Evolutionary conservation across 1,140 invertebrate genomes (phyloP).

Genomic region (Ostrea denselamellosa): DNA sequence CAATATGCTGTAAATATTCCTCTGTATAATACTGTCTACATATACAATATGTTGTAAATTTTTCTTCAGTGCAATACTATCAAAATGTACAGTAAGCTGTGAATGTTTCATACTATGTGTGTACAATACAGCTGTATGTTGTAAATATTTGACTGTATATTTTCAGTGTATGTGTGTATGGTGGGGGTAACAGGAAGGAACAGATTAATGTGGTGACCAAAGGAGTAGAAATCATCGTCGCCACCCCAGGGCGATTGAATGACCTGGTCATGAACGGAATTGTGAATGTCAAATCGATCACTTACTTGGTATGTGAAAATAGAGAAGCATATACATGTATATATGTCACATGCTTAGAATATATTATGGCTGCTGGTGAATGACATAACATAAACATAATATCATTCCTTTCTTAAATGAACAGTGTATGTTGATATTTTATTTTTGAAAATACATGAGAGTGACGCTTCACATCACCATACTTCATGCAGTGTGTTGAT

Average conservation of each 20-base stretch:
- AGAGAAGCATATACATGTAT: background rate
- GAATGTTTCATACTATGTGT: background rate
- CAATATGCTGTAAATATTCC: no score
- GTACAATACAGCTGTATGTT: background rate
- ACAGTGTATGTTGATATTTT: no score
- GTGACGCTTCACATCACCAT: no score
- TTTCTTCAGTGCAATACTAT: no score
- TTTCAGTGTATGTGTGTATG: constrained; percentile 90
- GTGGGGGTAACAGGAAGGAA: constrained; percentile 87
- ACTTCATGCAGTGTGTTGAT: no score
- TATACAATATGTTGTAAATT: no score
- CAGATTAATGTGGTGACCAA: constrained; percentile 86
- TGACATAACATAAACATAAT: no score
- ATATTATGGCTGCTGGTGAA: no score
- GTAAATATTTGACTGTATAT: constrained; percentile 35
- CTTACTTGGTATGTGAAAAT: constrained; percentile 74
- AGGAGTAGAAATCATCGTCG: constrained; percentile 93
- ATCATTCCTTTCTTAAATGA: no score
- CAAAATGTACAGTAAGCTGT: background rate
- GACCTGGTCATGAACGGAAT: constrained; percentile 84
- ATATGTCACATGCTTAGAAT: background rate
- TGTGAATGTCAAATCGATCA: constrained; percentile 76
- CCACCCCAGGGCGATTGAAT: constrained; percentile 92
- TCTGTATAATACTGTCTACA: no score
- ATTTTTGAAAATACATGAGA: no score